phyloP scores from a whole-genome alignment of 2,797 vertebrate genomes.

The Peromyscus aztecus region DNA sequence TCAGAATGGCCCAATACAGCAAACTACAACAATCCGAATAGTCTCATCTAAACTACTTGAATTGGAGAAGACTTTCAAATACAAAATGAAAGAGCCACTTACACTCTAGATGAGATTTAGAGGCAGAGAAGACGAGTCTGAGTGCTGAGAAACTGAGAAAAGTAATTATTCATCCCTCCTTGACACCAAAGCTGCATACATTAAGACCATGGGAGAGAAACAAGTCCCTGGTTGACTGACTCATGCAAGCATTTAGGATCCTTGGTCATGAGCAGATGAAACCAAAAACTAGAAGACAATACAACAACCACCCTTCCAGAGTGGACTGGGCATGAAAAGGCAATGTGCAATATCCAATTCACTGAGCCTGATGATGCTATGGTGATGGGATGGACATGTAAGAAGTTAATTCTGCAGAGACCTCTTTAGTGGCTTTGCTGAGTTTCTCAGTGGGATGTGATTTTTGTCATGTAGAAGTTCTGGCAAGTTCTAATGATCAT shows the following conservation, averaged over 20 bases:
- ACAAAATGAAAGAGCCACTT: not conserved
- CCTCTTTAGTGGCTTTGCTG: not conserved
- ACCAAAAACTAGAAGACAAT: not conserved
- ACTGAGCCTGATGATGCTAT: not conserved
- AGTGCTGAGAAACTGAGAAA: not conserved
- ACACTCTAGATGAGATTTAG: not conserved
- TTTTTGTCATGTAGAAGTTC: not conserved
- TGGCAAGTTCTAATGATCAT: not conserved
- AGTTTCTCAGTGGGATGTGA: not conserved
- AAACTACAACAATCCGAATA: not conserved
- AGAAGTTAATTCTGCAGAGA: not conserved
- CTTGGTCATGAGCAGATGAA: not conserved
- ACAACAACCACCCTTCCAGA: not conserved
- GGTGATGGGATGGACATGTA: too few relatives aligned
- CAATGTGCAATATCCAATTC: too few relatives aligned
- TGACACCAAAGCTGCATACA: not conserved
- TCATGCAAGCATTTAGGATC: not conserved
- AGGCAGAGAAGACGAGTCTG: not conserved
- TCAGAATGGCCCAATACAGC: not conserved
- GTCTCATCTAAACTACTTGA: not conserved
- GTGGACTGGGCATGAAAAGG: not conserved
- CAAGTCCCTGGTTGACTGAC: not conserved
- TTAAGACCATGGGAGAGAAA: not conserved
- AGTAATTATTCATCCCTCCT: not conserved
- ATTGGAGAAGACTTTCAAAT: not conserved